Base-by-base conservation (phyloP, 2,888 invertebrate species). In the Plebejus anna region DNA sequence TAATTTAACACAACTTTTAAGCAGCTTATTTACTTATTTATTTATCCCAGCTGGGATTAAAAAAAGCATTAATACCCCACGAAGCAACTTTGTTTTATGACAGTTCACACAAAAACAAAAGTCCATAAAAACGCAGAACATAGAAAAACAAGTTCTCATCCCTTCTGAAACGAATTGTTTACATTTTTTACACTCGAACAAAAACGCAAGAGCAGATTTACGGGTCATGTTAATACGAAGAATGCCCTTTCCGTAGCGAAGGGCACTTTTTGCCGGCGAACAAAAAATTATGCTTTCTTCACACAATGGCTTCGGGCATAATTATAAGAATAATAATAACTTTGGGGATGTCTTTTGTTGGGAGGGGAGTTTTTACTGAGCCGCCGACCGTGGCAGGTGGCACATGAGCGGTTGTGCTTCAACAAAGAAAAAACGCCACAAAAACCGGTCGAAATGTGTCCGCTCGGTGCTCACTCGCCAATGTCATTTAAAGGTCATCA, bases 351-450 rank as follows among this genome's bases (percentile, higher is more conserved):
- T 91, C 91, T 90, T 89, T 92, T 91, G 90, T 90, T 88, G 82
- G 76, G 79, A 88, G 91, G 90, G 92, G 90, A 89, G 89, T 90
- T 92, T 92, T 92, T 91, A 66, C 85, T 89, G 85, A 85, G 83
- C 87, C 90, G 90, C 90, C 91, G 91, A 92, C 90, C 92, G 89
- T 86, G 89, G 92, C 93, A 94, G 93, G 93, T 93, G 93, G 90
- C 88, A 88, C 83, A 88, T 87, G 90, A 89, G 88, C 88, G 87
- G 87, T 87, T 87, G 89, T 86, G 84, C 86, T 84, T 81, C 81
- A 82, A 82, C 83, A 88, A 89, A 66, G 32, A 90, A 91, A 88
- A 82, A 85, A 85, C 87, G 87, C 73, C 73, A 85, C 90, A 92
- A 92, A 92, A 92, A 91, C 87, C 84, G 82, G 82, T 83, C 82